Conservation (phyloP, 2,113 vertebrate genomes). For the Coregonus clupeaformis region DNA sequence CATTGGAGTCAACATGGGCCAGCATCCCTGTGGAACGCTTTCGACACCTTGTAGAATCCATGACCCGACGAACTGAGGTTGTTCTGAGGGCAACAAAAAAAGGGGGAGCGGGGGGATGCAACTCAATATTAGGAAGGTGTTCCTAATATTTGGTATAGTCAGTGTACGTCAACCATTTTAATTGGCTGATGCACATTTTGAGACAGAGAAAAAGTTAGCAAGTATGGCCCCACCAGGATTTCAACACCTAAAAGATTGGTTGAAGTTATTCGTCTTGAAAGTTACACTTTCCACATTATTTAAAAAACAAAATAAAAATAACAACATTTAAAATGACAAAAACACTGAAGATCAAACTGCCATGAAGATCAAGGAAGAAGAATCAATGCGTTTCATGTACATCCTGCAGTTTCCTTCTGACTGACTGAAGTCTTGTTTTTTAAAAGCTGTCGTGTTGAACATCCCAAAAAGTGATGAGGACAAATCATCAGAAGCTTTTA, state of each 20-base stretch:
- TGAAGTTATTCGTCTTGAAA: constrained; percentile 32
- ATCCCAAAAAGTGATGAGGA: not conserved
- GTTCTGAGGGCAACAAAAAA: no score
- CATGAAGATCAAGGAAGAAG: not conserved
- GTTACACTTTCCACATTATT: not conserved
- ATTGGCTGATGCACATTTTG: no score
- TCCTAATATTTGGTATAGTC: no score
- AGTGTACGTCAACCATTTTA: no score
- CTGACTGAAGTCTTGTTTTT: not conserved
- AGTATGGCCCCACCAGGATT: not conserved
- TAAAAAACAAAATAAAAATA: constrained; percentile 13
- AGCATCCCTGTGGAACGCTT: no score
- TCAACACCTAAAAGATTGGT: constrained; percentile 9
- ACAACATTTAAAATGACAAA: constrained; percentile 13
- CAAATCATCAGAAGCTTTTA: not conserved
- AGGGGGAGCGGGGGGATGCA: no score
- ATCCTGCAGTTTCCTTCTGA: constrained; percentile 15
- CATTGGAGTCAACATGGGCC: no score
- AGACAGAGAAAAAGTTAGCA: no score
- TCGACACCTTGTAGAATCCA: no score
- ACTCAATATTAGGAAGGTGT: no score
- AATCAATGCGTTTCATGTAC: constrained; percentile 47
- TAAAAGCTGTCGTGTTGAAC: constrained; percentile 16
- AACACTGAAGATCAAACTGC: no score
- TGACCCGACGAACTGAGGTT: no score